A percentile compares a stretch with the other conserved stretches of the same genome.
phyloP scores from a whole-genome alignment of 2,113 vertebrate genomes.

The Scolopax mira region DNA sequence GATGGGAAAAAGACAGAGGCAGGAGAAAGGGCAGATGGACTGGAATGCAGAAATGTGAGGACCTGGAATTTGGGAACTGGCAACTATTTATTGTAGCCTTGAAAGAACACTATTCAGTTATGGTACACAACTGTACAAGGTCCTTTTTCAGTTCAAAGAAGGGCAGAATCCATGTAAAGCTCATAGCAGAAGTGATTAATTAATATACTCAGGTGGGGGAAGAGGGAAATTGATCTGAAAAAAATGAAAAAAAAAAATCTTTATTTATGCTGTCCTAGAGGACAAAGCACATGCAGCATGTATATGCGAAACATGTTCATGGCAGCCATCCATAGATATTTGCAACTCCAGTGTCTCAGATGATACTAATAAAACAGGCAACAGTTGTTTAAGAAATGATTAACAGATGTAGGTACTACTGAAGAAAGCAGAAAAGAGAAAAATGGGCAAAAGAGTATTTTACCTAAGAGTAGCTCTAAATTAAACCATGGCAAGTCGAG shows the following conservation, averaged over 20 bases:
- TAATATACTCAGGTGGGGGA: not conserved
- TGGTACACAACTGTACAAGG: not conserved
- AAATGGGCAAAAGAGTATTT: not conserved
- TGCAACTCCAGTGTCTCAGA: not conserved
- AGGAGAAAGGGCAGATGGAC: not conserved
- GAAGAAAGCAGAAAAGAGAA: not conserved
- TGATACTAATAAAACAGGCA: not conserved
- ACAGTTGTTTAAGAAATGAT: slow-evolving; percentile 11
- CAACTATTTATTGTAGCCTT: not conserved
- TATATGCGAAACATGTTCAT: not conserved
- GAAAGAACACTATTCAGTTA: not conserved
- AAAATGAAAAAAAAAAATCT: not conserved
- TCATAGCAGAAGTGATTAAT: not conserved
- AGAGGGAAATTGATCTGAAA: not conserved
- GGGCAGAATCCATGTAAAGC: not conserved
- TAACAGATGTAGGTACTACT: slow-evolving; percentile 6
- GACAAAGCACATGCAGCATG: not conserved
- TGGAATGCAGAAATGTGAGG: not conserved
- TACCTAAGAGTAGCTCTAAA: not conserved
- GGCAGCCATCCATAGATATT: not conserved
- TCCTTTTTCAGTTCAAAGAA: not conserved
- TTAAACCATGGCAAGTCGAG: not conserved
- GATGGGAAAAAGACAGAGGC: not conserved
- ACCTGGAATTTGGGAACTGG: not conserved
- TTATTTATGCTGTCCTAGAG: not conserved